Evolutionary conservation across 1,140 invertebrate species (phyloP).

Genomic region (Cotesia vestalis): DNA sequence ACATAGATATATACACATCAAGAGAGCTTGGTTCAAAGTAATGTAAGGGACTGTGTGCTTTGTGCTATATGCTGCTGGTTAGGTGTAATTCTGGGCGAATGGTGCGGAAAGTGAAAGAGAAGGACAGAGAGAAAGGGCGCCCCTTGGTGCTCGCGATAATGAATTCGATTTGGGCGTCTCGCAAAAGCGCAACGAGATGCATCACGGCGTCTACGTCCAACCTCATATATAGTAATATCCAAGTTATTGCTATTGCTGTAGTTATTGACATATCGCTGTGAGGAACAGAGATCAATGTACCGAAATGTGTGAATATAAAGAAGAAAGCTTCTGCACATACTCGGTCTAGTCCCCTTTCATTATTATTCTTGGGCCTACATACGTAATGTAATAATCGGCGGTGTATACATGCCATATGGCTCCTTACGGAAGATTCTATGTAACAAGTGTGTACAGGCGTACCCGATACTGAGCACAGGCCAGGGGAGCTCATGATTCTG

Average conservation of each 20-base stretch:
- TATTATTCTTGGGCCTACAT: slow-evolving; percentile 62
- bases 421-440: slow-evolving; percentile 43
- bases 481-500: slow-evolving; percentile 47
- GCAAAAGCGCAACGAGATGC: slow-evolving; percentile 59
- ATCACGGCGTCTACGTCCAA: slow-evolving; percentile 22
- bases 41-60: slow-evolving; percentile 13
- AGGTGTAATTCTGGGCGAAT: not conserved
- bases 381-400: slow-evolving; percentile 64
- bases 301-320: not conserved
- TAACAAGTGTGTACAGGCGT: slow-evolving; percentile 34
- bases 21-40: slow-evolving; percentile 12
- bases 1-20: not conserved
- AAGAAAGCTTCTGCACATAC: slow-evolving; percentile 12
- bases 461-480: slow-evolving; percentile 14
- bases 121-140: slow-evolving; percentile 41
- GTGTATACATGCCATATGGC: slow-evolving; percentile 64
- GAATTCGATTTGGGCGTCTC: slow-evolving; percentile 62
- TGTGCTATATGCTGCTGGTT: not conserved
- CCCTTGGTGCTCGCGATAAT: slow-evolving; percentile 53
- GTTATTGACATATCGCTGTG: not conserved
- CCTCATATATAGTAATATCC: not conserved
- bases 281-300: not conserved
- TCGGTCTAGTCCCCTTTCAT: slow-evolving; percentile 46
- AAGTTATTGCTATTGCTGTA: not conserved
- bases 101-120: slow-evolving; percentile 30